Evolutionary conservation across 1,140 invertebrate species (phyloP).

Genomic region (Ruditapes philippinarum): DNA sequence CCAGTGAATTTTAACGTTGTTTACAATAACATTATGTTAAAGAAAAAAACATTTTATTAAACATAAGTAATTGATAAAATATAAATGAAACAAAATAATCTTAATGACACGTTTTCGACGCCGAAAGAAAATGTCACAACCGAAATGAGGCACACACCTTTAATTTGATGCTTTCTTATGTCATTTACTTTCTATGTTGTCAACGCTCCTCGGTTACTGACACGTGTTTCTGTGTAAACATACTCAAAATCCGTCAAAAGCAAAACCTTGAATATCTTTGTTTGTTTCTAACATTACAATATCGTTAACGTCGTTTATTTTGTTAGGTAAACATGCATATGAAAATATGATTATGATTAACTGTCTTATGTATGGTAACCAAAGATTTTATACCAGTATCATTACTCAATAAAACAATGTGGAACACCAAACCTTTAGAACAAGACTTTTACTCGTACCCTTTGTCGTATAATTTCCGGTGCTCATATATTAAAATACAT

Average conservation of each 20-base stretch:
- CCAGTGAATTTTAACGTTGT: no score
- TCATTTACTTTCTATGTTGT: neutral
- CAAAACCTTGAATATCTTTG: conserved; percentile 22
- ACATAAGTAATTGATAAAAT: no score
- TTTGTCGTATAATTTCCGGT: no score
- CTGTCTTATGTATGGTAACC: neutral
- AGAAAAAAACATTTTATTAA: no score
- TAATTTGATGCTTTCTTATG: neutral
- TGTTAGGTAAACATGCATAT: conserved; percentile 22
- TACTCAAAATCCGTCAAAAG: neutral
- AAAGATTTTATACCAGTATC: neutral
- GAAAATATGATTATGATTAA: conserved; percentile 51
- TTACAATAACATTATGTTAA: no score
- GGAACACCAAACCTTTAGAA: neutral
- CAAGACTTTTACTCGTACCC: no score
- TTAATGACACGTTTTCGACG: no score
- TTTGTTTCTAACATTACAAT: conserved; percentile 16
- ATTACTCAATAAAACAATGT: neutral
- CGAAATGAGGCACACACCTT: neutral
- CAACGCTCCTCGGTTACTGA: neutral
- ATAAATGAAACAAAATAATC: no score
- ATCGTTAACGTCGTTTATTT: conserved; percentile 47
- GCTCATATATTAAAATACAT: no score
- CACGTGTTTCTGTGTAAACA: conserved; percentile 3
- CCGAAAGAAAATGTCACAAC: no score